These are phyloP conservation scores for Gasterosteus aculeatus DNA, from an alignment of 2,113 vertebrate genomes.

Conservation along the genomic window DNA sequence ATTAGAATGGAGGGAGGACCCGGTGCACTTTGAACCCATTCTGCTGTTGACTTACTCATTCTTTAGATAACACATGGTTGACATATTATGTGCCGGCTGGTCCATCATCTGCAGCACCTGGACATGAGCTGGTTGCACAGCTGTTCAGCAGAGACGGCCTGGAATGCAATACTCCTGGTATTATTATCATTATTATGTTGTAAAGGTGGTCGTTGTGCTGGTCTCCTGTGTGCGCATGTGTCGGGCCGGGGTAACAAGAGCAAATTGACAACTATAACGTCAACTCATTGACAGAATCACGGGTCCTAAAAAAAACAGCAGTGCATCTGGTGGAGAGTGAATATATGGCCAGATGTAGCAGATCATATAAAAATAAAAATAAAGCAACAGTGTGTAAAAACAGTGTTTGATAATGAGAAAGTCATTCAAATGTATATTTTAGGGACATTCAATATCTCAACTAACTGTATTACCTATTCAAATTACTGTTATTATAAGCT, in stretches of 20 bases:
- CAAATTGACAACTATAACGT: conserved; percentile 9
- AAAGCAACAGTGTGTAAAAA: conserved; percentile 2
- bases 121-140: conserved; percentile 69
- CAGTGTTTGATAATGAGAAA: not conserved
- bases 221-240: conserved; percentile 9
- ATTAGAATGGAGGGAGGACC: conserved; percentile 59
- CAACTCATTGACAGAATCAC: not conserved
- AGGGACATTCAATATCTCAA: not conserved
- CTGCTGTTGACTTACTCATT: conserved; percentile 71
- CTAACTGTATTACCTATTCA: not conserved
- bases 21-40: conserved; percentile 71
- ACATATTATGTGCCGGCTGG: conserved; percentile 63
- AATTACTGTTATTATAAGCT: not conserved
- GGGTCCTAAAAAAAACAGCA: not conserved
- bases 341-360: not conserved
- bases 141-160: conserved; percentile 64
- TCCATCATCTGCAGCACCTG: conserved; percentile 73
- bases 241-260: conserved; percentile 4
- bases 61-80: conserved; percentile 72
- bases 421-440: not conserved
- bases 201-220: conserved; percentile 43
- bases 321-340: conserved; percentile 2
- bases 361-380: not conserved
- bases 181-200: conserved; percentile 13
- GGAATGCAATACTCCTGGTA: conserved; percentile 67